Percentiles rank a stretch among this genome's conserved stretches.
These are phyloP conservation scores for Galeruca laticollis DNA, from an alignment of 2,888 invertebrate genomes.

Conservation along the genomic window DNA sequence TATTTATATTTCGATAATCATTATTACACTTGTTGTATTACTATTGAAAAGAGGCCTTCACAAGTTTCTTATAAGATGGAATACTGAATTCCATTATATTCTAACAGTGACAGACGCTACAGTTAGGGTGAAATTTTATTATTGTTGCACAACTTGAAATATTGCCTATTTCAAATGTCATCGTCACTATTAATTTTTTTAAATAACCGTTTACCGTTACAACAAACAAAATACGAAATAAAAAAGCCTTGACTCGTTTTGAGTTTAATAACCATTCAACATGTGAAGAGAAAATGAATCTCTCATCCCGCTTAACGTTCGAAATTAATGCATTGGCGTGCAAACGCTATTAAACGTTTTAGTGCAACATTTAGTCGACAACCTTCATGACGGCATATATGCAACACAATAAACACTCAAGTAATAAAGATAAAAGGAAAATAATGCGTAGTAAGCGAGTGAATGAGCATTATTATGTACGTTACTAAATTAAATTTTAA, in stretches of 20 bases:
- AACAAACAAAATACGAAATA: not conserved
- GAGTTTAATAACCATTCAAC: conserved; percentile 31
- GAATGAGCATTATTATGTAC: conserved; percentile 2
- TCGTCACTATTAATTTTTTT: no score
- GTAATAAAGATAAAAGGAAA: conserved; percentile 8
- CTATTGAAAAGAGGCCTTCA: no score
- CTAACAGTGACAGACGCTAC: no score
- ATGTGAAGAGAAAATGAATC: not conserved
- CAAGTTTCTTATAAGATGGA: no score
- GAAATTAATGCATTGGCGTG: conserved; percentile 2
- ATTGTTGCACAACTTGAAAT: no score
- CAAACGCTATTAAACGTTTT: conserved; percentile 1
- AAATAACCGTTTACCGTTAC: not conserved
- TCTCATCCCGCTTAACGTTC: not conserved
- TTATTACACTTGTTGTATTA: no score
- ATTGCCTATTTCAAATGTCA: not conserved
- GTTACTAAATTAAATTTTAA: conserved; percentile 1
- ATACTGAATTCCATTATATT: no score
- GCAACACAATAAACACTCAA: conserved; percentile 3
- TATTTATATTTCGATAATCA: no score
- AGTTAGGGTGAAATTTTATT: no score
- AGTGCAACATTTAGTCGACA: not conserved
- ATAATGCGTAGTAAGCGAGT: conserved; percentile 5
- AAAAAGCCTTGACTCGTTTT: conserved; percentile 25
- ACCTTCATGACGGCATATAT: not conserved